Percentiles rank a stretch among this genome's conserved stretches.
These are phyloP conservation scores for Brachypodius melanocephalos DNA, from an alignment of 2,113 vertebrate species.

Conservation along the genomic window DNA sequence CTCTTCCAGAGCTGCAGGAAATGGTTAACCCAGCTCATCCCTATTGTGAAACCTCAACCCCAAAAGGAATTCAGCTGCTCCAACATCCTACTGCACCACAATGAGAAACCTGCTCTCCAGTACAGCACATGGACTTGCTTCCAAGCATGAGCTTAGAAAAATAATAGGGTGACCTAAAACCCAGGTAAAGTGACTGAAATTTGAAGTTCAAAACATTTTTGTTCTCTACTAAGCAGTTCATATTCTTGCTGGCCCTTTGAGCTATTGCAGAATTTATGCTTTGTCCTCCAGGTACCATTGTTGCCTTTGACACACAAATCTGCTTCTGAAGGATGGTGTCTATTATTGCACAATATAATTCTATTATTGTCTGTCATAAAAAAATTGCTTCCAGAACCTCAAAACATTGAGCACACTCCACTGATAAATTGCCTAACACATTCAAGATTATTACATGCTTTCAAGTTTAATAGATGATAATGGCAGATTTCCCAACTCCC, in stretches of 20 bases:
- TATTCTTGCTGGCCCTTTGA: background rate
- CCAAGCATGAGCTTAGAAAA: background rate
- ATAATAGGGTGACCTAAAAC: background rate
- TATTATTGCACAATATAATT: background rate
- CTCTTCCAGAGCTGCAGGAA: conserved; percentile 8
- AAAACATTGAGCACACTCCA: background rate
- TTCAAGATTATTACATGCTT: background rate
- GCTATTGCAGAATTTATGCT: background rate
- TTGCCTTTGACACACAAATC: background rate
- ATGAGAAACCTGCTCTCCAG: background rate
- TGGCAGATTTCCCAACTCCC: background rate
- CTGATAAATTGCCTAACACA: background rate
- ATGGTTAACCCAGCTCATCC: conserved; percentile 18
- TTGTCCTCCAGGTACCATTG: background rate
- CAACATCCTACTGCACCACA: background rate
- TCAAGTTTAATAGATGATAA: background rate
- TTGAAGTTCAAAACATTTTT: background rate
- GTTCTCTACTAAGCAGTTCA: background rate
- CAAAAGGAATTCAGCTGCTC: background rate
- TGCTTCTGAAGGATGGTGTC: background rate
- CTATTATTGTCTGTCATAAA: background rate
- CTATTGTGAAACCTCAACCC: conserved; percentile 23
- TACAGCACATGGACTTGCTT: background rate
- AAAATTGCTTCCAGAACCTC: background rate
- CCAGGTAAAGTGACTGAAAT: background rate